phyloP scores from a whole-genome alignment of 1,140 invertebrate genomes.

The Lutraria rhynchaena region DNA sequence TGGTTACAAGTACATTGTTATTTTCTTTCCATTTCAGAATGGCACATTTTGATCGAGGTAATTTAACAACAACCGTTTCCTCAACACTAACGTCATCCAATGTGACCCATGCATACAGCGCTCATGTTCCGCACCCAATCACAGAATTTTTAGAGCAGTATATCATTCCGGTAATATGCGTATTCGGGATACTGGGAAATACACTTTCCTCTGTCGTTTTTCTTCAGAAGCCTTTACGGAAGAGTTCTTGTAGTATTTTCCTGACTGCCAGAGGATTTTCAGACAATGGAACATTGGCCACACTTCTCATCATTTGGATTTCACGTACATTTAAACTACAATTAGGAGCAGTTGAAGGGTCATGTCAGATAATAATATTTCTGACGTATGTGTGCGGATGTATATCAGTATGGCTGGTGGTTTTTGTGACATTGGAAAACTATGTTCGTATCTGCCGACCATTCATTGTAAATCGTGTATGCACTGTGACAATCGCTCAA shows the following conservation, averaged over 20 bases:
- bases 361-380: constrained; percentile 78
- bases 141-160: constrained; percentile 42
- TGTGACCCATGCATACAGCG: too few species aligned
- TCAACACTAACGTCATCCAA: too few species aligned
- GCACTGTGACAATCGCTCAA: constrained; percentile 73
- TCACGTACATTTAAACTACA: constrained; percentile 82
- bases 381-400: constrained; percentile 78
- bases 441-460: constrained; percentile 78
- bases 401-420: constrained; percentile 81
- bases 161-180: constrained; percentile 63
- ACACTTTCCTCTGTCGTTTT: constrained; percentile 64
- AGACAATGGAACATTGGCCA: constrained; percentile 66
- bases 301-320: constrained; percentile 83
- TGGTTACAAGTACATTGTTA: too few species aligned
- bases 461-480: constrained; percentile 69
- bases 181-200: constrained; percentile 69
- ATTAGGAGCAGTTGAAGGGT: constrained; percentile 66
- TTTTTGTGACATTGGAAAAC: constrained; percentile 71
- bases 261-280: constrained; percentile 68
- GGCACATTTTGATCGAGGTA: too few species aligned
- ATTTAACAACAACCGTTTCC: too few species aligned
- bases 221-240: constrained; percentile 60
- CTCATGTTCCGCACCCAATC: not conserved
- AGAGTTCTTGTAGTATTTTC: constrained; percentile 72
- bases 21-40: too few species aligned